Conservation (phyloP, 2,797 vertebrate species). For the Schizopygopsis malacanthus region DNA sequence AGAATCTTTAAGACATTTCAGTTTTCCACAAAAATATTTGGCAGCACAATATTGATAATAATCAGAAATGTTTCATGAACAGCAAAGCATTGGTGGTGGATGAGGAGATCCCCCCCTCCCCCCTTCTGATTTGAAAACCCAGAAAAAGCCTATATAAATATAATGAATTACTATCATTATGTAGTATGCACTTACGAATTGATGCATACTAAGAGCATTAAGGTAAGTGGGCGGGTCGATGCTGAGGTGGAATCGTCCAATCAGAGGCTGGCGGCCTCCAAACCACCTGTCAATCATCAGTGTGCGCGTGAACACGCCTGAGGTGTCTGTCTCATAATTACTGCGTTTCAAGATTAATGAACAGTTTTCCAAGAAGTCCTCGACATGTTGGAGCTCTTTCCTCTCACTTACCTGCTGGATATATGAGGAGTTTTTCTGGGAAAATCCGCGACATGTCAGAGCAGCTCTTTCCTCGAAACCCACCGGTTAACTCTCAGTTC, state of each 20-base stretch:
- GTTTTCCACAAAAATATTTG: not conserved
- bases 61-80: no score
- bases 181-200: not conserved
- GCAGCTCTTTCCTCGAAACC: not conserved
- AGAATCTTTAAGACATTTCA: no score
- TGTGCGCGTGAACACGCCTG: not conserved
- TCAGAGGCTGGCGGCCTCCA: not conserved
- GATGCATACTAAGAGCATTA: not conserved
- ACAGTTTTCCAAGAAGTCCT: slow-evolving; percentile 7
- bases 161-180: no score
- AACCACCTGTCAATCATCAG: not conserved
- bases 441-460: not conserved
- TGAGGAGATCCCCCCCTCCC: no score
- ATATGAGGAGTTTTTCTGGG: not conserved
- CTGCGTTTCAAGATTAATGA: not conserved
- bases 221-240: not conserved
- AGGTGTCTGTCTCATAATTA: not conserved
- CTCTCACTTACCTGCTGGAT: no score
- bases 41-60: not conserved
- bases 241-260: not conserved
- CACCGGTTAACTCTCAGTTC: not conserved
- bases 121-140: no score
- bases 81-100: no score
- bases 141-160: no score
- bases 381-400: slow-evolving; percentile 9